Conservation (phyloP, 2,888 invertebrate genomes). For the Mythimna impura region DNA sequence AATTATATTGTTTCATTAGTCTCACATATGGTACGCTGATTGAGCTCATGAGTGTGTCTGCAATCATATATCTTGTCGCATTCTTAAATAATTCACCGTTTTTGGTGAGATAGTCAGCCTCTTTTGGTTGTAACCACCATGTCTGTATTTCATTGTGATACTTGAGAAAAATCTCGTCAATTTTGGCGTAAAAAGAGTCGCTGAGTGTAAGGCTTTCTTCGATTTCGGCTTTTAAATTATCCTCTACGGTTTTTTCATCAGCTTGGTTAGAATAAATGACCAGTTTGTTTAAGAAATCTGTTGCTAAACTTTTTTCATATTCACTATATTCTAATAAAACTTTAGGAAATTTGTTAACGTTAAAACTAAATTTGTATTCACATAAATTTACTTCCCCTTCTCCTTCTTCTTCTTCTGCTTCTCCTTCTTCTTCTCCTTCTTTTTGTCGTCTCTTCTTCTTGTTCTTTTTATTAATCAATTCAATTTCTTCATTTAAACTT, state of each 20-base stretch:
- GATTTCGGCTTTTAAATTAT: background rate
- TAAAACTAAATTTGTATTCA: background rate
- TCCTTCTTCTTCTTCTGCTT: background rate
- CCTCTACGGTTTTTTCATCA: background rate
- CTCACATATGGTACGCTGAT: background rate
- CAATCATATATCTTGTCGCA: background rate
- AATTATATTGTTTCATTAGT: background rate
- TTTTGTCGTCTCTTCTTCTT: background rate
- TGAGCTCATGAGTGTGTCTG: background rate
- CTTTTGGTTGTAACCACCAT: background rate
- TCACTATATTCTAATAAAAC: background rate
- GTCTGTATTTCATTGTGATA: constrained; percentile 5
- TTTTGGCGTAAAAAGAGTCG: background rate
- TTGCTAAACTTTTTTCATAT: constrained; percentile 1
- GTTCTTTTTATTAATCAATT: background rate
- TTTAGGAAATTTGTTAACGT: background rate
- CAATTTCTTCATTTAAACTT: background rate
- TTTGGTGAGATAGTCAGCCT: background rate
- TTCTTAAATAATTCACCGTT: background rate
- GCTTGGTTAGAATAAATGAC: background rate
- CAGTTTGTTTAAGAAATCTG: constrained; percentile 1
- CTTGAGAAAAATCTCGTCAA: constrained; percentile 3
- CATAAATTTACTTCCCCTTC: background rate
- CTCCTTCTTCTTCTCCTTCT: background rate
- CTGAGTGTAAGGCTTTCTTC: background rate